Evolutionary conservation across 2,888 invertebrate genomes (phyloP), one percentile per base, ranked within the genome.

Genomic region (Hemaris fuciformis): DNA sequence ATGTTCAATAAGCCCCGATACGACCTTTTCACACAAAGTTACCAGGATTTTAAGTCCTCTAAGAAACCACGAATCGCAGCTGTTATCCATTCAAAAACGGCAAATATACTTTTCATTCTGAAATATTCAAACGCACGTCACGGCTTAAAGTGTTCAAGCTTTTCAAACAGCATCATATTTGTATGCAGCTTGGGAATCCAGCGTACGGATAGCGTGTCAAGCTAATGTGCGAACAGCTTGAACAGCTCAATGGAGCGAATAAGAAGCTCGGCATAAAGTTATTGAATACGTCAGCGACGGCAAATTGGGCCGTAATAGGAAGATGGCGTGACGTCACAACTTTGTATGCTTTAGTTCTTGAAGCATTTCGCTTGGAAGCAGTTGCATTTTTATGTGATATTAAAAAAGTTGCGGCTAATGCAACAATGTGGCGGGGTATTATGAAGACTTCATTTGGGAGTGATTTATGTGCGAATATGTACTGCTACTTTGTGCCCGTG

Each of bases 121-220:
- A 18, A 18, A 31, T 27, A 53, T 53, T 53, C 53, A 53, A 31
- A 53, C 53, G 53, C 53, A 27, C 31, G 31, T 53, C 53, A 53
- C 53, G 18, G 53, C 31, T 53, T 31, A 53, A 53, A 53, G 53
- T 53, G 53, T 31, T 53, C 53, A 31, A 53, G 31, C 27, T 53
- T 43, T 20, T 53, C 48, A 27, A 48, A 15, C 25, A 48, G 48
- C 25, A 48, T 48, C 31, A 31, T 53, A 53, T 53, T 53, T 53
- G 27, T 53, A 43, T 43, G 43, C 43, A 31, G 53, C 53, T 18
- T 1, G 53, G 48, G 31, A 53, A 31, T 31, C 18, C 43, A 43
- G 48, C 27, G 1, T 25, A 13, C 8, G 25, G 25, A 53, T 53
- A 53, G 27, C 53, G 31, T 31, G 18, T 27, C 53, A 31, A 53